Percentiles rank a stretch among this genome's conserved stretches.
Evolutionary conservation across 2,888 invertebrate genomes (phyloP).

Genomic region (Anthoptus insignis): DNA sequence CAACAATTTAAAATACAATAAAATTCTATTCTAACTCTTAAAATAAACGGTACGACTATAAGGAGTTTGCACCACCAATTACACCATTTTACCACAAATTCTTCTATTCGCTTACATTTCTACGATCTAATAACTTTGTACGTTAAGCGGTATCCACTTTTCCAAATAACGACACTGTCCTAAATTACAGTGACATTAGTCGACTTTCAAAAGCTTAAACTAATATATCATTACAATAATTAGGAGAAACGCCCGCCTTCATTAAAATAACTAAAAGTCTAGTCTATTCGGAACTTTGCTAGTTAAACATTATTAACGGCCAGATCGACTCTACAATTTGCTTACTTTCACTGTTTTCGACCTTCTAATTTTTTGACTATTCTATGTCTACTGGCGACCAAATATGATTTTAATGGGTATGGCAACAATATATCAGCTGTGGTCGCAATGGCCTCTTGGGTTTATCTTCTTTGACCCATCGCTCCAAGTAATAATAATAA

Average conservation of each 20-base stretch:
- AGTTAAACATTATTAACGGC: slow-evolving; percentile 67
- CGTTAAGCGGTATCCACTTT: slow-evolving; percentile 51
- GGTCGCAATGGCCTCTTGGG: too few species aligned
- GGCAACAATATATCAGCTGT: too few species aligned
- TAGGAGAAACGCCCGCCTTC: slow-evolving; percentile 70
- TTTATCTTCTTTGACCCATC: too few species aligned
- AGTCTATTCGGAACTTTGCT: slow-evolving; percentile 71
- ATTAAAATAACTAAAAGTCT: slow-evolving; percentile 64
- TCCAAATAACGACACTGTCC: slow-evolving; percentile 53
- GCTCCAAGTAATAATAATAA: too few species aligned
- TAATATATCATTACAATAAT: slow-evolving; percentile 62
- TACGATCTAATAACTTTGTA: slow-evolving; percentile 56
- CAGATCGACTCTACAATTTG: slow-evolving; percentile 72
- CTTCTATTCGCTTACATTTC: slow-evolving; percentile 62
- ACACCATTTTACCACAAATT: slow-evolving; percentile 71
- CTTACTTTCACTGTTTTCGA: slow-evolving; percentile 62
- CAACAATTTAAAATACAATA: too few species aligned
- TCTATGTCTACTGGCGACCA: too few species aligned
- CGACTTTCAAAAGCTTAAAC: slow-evolving; percentile 68
- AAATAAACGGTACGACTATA: slow-evolving; percentile 72
- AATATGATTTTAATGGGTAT: too few species aligned
- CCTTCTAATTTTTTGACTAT: slow-evolving; percentile 71
- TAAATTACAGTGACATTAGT: slow-evolving; percentile 46
- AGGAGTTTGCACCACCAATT: slow-evolving; percentile 86
- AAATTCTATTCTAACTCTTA: too few species aligned